Evolutionary conservation across 2,888 invertebrate genomes (phyloP).

Genomic region (Drosophila koepferae): DNA sequence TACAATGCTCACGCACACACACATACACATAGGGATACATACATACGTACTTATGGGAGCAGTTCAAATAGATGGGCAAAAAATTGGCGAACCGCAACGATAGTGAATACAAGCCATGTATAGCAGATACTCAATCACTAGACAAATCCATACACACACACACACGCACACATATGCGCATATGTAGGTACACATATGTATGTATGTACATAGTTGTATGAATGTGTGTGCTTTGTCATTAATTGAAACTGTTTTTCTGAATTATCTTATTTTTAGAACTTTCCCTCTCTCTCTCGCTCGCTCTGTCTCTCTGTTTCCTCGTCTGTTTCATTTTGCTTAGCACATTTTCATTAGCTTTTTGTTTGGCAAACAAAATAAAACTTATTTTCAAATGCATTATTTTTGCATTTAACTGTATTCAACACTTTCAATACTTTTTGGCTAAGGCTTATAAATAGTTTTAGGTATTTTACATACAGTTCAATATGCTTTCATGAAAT

Average conservation of each 20-base stretch:
- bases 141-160: slow-evolving; percentile 14
- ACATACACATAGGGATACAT: not conserved
- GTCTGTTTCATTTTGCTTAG: slow-evolving; percentile 39
- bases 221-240: slow-evolving; percentile 31
- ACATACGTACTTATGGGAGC: slow-evolving; percentile 21
- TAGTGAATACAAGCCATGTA: slow-evolving; percentile 52
- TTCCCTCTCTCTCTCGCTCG: slow-evolving; percentile 24
- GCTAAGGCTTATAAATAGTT: not conserved
- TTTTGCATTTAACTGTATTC: not conserved
- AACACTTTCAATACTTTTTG: not conserved
- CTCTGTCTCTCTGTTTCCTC: not conserved
- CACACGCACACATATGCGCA: not conserved
- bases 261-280: slow-evolving; percentile 49
- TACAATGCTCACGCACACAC: slow-evolving; percentile 11
- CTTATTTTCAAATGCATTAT: slow-evolving; percentile 7
- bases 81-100: slow-evolving; percentile 64
- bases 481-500: not conserved
- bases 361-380: slow-evolving; percentile 22
- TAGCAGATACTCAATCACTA: slow-evolving; percentile 29
- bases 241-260: slow-evolving; percentile 44
- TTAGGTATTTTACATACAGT: not conserved
- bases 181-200: not conserved
- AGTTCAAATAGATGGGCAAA: slow-evolving; percentile 43
- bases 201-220: not conserved
- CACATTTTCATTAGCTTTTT: slow-evolving; percentile 28